phyloP scores from a whole-genome alignment of 2,797 vertebrate species.

The Enteromius trimaculatus region DNA sequence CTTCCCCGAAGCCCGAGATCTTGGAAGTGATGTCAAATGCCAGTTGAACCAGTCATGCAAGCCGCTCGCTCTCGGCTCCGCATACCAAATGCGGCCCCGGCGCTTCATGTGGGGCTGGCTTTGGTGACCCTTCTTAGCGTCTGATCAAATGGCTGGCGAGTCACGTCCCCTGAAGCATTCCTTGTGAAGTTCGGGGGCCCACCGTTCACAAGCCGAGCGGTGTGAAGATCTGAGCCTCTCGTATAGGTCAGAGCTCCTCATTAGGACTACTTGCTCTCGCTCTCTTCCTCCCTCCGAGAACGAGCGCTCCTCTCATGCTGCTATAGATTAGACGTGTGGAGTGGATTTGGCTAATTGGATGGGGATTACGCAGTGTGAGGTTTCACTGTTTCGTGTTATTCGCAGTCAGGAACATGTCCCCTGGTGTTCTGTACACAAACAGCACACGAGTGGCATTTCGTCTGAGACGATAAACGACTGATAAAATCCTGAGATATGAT shows the following conservation, averaged over 20 bases:
- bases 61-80: slow-evolving; percentile 48
- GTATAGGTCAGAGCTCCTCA: slow-evolving; percentile 59
- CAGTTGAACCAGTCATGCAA: slow-evolving; percentile 61
- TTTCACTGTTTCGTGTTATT: slow-evolving; percentile 37
- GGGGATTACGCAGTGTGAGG: slow-evolving; percentile 40
- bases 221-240: slow-evolving; percentile 40
- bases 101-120: neutral
- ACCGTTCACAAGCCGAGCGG: neutral
- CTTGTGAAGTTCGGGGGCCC: slow-evolving; percentile 8
- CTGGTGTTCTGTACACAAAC: slow-evolving; percentile 25
- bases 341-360: slow-evolving; percentile 54
- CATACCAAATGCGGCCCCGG: slow-evolving; percentile 60
- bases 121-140: slow-evolving; percentile 2
- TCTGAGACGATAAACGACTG: neutral
- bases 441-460: neutral
- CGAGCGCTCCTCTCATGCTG: slow-evolving; percentile 45
- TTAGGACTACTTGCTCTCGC: slow-evolving; percentile 56
- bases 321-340: slow-evolving; percentile 49
- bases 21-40: slow-evolving; percentile 65
- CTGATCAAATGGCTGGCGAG: slow-evolving; percentile 35
- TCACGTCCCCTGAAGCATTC: slow-evolving; percentile 1
- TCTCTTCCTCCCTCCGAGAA: slow-evolving; percentile 5
- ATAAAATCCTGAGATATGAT: neutral
- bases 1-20: slow-evolving; percentile 54
- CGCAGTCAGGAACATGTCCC: slow-evolving; percentile 35